These are phyloP conservation scores for Drosophila guanche DNA, from an alignment of 1,140 invertebrate species.

Conservation along the genomic window DNA sequence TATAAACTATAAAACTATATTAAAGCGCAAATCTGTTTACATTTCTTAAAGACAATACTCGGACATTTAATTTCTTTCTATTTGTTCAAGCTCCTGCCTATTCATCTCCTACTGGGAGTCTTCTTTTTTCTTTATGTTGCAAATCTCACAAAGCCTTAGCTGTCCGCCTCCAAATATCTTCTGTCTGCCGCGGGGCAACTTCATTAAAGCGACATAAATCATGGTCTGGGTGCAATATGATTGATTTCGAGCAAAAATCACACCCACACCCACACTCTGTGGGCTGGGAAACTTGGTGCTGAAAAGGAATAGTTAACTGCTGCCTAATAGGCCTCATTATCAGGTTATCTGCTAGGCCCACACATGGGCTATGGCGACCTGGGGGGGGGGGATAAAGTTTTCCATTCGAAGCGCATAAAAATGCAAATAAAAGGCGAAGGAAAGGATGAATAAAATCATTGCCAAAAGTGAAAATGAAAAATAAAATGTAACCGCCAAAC, in stretches of 20 bases:
- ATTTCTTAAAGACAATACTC: too few relatives aligned
- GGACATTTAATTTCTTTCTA: too few relatives aligned
- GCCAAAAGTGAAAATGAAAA: constrained; percentile 35
- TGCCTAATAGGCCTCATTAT: constrained; percentile 24
- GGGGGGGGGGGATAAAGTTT: constrained; percentile 11
- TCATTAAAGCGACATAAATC: constrained; percentile 35
- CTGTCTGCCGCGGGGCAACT: constrained; percentile 4
- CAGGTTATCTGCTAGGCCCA: constrained; percentile 13
- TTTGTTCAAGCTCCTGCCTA: too few relatives aligned
- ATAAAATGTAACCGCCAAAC: constrained; percentile 64
- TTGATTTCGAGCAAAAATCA: constrained; percentile 9
- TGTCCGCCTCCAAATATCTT: not conserved
- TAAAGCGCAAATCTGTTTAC: too few relatives aligned
- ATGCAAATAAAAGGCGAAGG: constrained; percentile 57
- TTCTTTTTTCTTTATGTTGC: not conserved
- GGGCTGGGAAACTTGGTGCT: not conserved
- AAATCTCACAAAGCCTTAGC: not conserved
- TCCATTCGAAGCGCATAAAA: constrained; percentile 46
- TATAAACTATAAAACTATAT: too few relatives aligned
- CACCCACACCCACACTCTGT: too few relatives aligned
- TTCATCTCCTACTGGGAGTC: too few relatives aligned
- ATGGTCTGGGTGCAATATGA: constrained; percentile 2
- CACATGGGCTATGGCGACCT: constrained; percentile 7
- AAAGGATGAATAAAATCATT: constrained; percentile 48
- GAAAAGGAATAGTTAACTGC: constrained; percentile 19